phyloP scores from a whole-genome alignment of 2,113 vertebrate species.

The Oostethus manadensis region DNA sequence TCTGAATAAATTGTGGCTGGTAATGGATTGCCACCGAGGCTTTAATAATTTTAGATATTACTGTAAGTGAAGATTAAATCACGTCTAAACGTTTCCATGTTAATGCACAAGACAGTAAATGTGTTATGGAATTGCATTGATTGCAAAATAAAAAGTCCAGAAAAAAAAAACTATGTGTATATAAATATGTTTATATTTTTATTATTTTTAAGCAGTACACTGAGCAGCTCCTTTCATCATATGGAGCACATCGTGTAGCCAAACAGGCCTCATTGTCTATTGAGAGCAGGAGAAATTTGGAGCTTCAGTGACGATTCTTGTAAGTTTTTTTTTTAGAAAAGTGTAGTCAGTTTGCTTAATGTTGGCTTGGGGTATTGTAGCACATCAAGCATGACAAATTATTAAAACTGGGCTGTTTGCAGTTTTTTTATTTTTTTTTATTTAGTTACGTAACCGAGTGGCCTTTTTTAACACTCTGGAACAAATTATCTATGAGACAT shows the following conservation, averaged over 20 bases:
- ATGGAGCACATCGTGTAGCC: slow-evolving; percentile 14
- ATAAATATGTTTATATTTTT: no score
- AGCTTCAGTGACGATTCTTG: neutral
- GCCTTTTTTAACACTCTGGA: slow-evolving; percentile 11
- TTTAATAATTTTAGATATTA: no score
- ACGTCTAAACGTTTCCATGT: no score
- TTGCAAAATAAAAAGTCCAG: no score
- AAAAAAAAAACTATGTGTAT: no score
- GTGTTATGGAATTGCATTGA: no score
- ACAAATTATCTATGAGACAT: neutral
- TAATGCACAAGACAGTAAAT: no score
- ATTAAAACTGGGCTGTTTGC: slow-evolving; percentile 39
- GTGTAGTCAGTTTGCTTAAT: slow-evolving; percentile 37
- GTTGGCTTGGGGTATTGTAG: slow-evolving; percentile 29
- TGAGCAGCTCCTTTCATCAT: neutral
- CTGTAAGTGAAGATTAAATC: no score
- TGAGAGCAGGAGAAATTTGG: neutral
- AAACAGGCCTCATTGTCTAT: slow-evolving; percentile 7
- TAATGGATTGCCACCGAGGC: no score
- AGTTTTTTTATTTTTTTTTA: slow-evolving; percentile 26
- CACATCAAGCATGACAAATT: slow-evolving; percentile 31
- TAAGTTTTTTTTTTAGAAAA: slow-evolving; percentile 20
- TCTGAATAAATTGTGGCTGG: no score
- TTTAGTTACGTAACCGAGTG: no score
- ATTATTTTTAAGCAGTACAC: no score